Base-by-base conservation (phyloP, 2,888 invertebrate species). In the Prionchulus punctatus region DNA sequence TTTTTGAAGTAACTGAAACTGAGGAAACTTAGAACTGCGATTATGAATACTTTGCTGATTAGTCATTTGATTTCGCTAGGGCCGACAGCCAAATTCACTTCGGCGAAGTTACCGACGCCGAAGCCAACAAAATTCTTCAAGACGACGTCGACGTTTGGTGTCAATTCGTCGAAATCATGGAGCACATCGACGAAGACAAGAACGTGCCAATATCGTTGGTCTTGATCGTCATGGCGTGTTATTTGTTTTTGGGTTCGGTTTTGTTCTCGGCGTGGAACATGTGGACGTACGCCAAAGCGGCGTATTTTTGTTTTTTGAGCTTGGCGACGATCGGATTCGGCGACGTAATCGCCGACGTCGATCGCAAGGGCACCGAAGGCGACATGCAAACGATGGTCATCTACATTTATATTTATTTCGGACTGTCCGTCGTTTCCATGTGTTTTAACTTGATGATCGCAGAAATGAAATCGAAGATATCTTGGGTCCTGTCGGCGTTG, bases 401-500 rank as follows among this genome's bases (percentile, higher is more conserved):
- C 42, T 45, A 43, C 30, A 27, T 56, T 26, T 60, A 60, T 48
- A 60, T 60, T 36, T 26, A 60, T 7, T 7, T 60, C 28, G 60
- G 60, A 3, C 42, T 60, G 57, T 56, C 60, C 30, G 58, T 60
- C 18, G 47, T 60, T 25, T 60, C 59, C 36, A 60, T 60, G 60
- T 18, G 54, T 23, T 59, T 60, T 59, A 60, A 58, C 27, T 54
- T 60, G 21, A 59, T 59, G 58, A 54, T 58, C 54, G 60, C 56
- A 42, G 60, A 60, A 43, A 60, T 60, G 55, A 52, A 57, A n/a
- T 51, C 43, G 7, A 60, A 60, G 43, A 54, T 60, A 42, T 27
- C 27, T 7, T 60, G 59, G 59, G 31, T 60, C 1, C 57, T 57
- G 2, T 2, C 25, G 21, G 43, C 51, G 23, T 18, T 60, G 28